A percentile compares a stretch with the other conserved stretches of the same genome.
Conservation (phyloP, 2,888 invertebrate species). For the Brachycybe producta region DNA sequence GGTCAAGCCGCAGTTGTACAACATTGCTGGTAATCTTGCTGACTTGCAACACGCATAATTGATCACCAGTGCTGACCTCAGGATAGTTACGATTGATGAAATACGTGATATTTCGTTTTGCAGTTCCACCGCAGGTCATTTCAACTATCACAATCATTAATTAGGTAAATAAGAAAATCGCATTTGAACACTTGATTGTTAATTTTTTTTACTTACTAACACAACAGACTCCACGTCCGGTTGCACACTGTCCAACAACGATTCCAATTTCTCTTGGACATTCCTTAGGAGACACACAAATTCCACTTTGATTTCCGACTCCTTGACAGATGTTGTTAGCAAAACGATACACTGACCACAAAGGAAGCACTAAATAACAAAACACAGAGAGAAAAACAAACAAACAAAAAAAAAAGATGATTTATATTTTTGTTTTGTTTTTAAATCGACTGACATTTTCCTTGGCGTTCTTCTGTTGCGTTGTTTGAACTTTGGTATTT, state of each 20-base stretch:
- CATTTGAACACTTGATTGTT: not conserved
- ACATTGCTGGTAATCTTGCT: slow-evolving; percentile 62
- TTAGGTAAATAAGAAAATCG: not conserved
- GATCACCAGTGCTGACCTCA: slow-evolving; percentile 58
- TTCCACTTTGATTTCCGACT: slow-evolving; percentile 1
- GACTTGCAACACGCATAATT: slow-evolving; percentile 71
- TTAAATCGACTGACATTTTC: too few species aligned
- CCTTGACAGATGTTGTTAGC: not conserved
- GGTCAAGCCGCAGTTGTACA: slow-evolving; percentile 50
- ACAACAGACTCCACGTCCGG: slow-evolving; percentile 64
- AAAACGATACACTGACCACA: too few species aligned
- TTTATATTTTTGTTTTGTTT: too few species aligned
- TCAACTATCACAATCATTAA: slow-evolving; percentile 45
- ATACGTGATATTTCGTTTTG: slow-evolving; percentile 67
- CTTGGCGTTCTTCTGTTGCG: too few species aligned
- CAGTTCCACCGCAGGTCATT: slow-evolving; percentile 61
- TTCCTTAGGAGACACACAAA: slow-evolving; percentile 19
- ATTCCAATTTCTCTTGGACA: slow-evolving; percentile 44
- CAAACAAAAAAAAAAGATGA: too few species aligned
- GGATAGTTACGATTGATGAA: slow-evolving; percentile 76
- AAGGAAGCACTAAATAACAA: too few species aligned
- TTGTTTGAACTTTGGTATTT: too few species aligned
- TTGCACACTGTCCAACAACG: slow-evolving; percentile 64
- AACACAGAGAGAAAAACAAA: too few species aligned
- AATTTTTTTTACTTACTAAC: slow-evolving; percentile 47